Evolutionary conservation across 2,888 invertebrate species (phyloP).

Genomic region (Incurvaria masculella): DNA sequence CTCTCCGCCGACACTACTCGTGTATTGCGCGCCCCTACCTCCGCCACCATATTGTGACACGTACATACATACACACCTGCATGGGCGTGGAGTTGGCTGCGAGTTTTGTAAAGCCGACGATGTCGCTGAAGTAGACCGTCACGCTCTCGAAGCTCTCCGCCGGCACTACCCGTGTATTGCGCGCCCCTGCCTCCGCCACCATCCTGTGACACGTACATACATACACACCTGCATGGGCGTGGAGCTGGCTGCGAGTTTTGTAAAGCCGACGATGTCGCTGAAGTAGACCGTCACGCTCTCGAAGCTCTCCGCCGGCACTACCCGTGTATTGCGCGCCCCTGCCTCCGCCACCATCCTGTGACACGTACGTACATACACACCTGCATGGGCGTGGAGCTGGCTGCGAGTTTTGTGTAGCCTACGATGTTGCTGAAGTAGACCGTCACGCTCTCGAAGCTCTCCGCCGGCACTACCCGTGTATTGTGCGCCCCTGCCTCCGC

Average conservation of each 20-base stretch:
- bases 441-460: conserved; percentile 78
- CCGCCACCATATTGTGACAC: conserved; percentile 70
- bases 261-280: conserved; percentile 81
- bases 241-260: conserved; percentile 72
- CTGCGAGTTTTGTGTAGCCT: conserved; percentile 77
- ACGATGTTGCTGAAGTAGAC: conserved; percentile 85
- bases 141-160: conserved; percentile 81
- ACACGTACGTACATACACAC: too few species aligned
- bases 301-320: conserved; percentile 79
- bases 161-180: conserved; percentile 73
- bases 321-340: conserved; percentile 70
- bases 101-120: conserved; percentile 78
- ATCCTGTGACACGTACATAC: conserved; percentile 51
- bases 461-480: conserved; percentile 75
- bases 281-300: conserved; percentile 82
- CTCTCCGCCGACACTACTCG: conserved; percentile 78
- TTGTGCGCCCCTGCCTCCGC: conserved; percentile 76
- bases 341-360: conserved; percentile 76
- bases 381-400: conserved; percentile 74
- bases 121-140: conserved; percentile 81
- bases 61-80: conserved; percentile 42
- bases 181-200: conserved; percentile 74
- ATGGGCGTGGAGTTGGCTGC: conserved; percentile 78
- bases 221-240: conserved; percentile 67
- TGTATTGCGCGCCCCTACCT: conserved; percentile 73